Conservation (phyloP, 2,797 vertebrate genomes). For the Kryptopterus vitreolus region DNA sequence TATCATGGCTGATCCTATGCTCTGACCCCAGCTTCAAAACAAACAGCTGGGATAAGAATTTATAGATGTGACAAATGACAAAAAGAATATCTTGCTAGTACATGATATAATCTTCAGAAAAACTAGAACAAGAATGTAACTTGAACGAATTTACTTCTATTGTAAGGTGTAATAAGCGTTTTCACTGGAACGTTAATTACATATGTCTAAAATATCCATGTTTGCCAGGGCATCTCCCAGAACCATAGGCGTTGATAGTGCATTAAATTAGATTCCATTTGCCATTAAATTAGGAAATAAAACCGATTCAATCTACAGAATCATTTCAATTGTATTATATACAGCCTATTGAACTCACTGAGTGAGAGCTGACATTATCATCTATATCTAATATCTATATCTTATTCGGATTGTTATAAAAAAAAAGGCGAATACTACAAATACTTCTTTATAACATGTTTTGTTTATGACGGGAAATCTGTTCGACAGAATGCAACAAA, state of each 20-base stretch:
- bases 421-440: neutral
- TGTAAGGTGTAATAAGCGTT: neutral
- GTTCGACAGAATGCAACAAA: neutral
- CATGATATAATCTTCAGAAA: neutral
- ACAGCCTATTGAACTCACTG: neutral
- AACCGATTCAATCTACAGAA: too few species aligned
- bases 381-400: too few species aligned
- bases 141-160: constrained; percentile 13
- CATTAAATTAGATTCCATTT: neutral
- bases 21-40: too few species aligned
- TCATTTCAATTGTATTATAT: neutral
- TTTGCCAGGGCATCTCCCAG: neutral
- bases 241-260: too few species aligned
- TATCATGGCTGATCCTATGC: too few species aligned
- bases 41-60: too few species aligned
- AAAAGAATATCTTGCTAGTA: too few species aligned
- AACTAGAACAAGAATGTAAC: neutral
- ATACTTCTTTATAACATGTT: neutral
- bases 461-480: neutral
- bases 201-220: neutral
- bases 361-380: neutral
- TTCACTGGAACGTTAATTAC: neutral
- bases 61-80: too few species aligned
- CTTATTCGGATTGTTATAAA: neutral
- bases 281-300: neutral